Evolutionary conservation across 2,888 invertebrate species (phyloP), one percentile per base, ranked within the genome.

Genomic region (Ornithoptera priamus): DNA sequence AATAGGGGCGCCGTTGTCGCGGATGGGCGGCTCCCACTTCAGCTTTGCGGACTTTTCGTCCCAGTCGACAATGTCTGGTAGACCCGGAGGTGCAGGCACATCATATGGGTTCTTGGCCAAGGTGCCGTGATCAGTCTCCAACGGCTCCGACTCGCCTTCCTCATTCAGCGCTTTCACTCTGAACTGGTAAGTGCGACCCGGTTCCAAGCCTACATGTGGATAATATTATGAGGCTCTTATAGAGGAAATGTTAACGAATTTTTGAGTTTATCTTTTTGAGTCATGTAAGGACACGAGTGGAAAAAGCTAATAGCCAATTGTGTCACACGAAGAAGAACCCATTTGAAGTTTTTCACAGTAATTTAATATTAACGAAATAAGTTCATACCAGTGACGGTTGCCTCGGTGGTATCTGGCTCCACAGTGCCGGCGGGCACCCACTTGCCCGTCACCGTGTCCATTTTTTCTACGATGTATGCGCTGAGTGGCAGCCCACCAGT

Each of bases 81-180:
- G 89, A n/a, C 98, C 98, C 70, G 98, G 98, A 1, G 97, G 94
- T 0, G 96, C 95, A 12, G 98, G 96, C 65, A 96, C 94, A 86
- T 98, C 99, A 90, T 95, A 99, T 24, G 99, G 99, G 94, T 99
- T 99, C 93, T 99, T 99, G 67, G 99, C 99, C 17, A 98, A 87
- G 71, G 97, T 97, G 0, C 97, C 95, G 53, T 95, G 94, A 78
- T 98, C 98, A 0, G 98, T 97, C 76, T 97, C 97, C 62, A 99
- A 89, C 8, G 99, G 98, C 79, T 99, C 99, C 0, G 99, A 99
- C 86, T 98, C 98, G 6, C 99, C 99, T 86, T 99, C 98, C 81
- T 98, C 98, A 87, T 99, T 99, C 15, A 98, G 95, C 10, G 99
- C 99, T 82, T 97, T 97, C 0, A 99, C 98, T 71, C 99, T 95